A percentile compares a stretch with the other conserved stretches of the same genome.
These are phyloP conservation scores for Indri indri DNA, from an alignment of 2,113 vertebrate genomes.

Conservation along the genomic window DNA sequence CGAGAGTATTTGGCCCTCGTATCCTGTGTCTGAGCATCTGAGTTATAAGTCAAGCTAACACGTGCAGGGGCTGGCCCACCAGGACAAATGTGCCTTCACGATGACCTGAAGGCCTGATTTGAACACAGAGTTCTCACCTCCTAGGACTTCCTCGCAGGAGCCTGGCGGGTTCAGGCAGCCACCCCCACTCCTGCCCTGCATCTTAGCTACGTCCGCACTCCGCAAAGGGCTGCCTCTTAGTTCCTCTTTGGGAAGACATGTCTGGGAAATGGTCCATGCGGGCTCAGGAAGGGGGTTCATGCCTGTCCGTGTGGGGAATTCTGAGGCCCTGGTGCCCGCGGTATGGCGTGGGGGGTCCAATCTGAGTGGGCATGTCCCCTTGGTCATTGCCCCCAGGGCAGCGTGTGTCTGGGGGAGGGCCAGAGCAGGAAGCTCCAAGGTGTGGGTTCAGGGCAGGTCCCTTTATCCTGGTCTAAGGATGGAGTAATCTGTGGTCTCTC, in stretches of 20 bases:
- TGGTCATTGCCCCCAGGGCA: not conserved
- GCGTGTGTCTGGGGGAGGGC: fast-evolving
- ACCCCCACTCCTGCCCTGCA: fast-evolving
- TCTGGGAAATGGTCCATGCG: fast-evolving
- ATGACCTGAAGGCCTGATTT: not conserved
- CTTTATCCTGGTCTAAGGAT: not conserved
- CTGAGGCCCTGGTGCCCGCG: not conserved
- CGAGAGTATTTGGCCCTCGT: fast-evolving
- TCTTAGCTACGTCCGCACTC: fast-evolving
- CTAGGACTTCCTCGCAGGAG: fast-evolving
- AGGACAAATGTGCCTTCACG: fast-evolving
- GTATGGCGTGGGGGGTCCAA: too few species aligned
- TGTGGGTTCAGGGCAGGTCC: not conserved
- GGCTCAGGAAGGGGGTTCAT: not conserved
- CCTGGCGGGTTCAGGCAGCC: too few species aligned
- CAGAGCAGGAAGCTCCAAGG: not conserved
- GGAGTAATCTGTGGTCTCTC: not conserved
- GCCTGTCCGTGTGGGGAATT: fast-evolving
- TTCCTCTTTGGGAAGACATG: not conserved
- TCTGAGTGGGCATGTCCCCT: fast-evolving
- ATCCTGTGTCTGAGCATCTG: fast-evolving
- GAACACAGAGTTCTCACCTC: not conserved
- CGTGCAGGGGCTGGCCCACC: not conserved
- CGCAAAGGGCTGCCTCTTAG: too few species aligned
- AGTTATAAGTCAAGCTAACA: not conserved